phyloP scores from a whole-genome alignment of 2,888 invertebrate genomes.

The Petrolisthes cinctipes region DNA sequence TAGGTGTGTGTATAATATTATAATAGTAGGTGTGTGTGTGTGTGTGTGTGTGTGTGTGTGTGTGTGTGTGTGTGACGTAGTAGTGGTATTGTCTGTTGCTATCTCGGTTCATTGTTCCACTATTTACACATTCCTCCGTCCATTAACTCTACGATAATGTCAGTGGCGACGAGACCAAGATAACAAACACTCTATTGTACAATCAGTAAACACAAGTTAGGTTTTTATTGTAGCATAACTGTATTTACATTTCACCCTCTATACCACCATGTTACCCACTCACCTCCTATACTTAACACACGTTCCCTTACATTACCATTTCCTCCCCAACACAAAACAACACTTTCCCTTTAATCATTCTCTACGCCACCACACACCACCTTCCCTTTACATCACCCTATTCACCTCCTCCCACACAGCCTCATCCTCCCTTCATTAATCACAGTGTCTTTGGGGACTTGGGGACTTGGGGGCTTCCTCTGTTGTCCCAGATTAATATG shows the following conservation, averaged over 20 bases:
- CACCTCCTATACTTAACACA: not conserved
- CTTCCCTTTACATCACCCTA: not conserved
- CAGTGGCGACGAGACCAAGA: too few species aligned
- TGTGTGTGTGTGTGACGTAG: conserved; percentile 7
- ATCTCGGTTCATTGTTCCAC: too few species aligned
- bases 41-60: conserved; percentile 21
- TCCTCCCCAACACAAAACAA: not conserved
- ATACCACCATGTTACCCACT: not conserved
- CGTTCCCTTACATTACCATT: not conserved
- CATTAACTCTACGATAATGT: too few species aligned
- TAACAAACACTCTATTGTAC: not conserved
- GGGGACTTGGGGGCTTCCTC: too few species aligned
- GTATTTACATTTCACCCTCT: not conserved
- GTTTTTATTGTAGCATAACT: not conserved
- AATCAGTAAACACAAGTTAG: not conserved
- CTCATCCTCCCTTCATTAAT: too few species aligned
- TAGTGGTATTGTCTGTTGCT: too few species aligned
- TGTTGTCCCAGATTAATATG: too few species aligned
- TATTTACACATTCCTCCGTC: too few species aligned
- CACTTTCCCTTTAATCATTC: not conserved
- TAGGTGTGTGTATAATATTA: conserved; percentile 2
- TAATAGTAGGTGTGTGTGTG: conserved; percentile 4
- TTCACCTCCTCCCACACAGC: too few species aligned
- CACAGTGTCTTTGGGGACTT: too few species aligned
- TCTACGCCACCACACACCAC: not conserved